These are phyloP conservation scores for Phalacrocorax pelagicus DNA, from an alignment of 2,113 vertebrate species.

Conservation along the genomic window DNA sequence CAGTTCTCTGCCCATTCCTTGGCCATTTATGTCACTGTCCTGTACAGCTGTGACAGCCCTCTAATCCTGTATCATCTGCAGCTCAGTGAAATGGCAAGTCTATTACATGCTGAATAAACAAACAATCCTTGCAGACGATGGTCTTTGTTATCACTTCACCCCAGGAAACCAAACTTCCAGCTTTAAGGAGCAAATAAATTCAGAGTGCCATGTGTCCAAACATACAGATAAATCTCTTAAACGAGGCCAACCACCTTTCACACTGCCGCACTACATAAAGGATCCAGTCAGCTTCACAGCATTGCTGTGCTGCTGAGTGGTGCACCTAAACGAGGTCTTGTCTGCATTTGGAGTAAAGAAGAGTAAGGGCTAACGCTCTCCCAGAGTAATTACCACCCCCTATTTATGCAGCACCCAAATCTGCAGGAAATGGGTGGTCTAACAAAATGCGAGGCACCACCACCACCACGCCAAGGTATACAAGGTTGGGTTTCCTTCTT, in stretches of 20 bases:
- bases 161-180: background rate
- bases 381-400: background rate
- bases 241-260: background rate
- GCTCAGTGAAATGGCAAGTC: background rate
- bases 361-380: background rate
- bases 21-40: background rate
- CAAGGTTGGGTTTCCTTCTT: background rate
- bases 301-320: background rate
- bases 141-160: background rate
- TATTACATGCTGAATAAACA: background rate
- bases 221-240: background rate
- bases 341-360: background rate
- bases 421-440: constrained; percentile 8
- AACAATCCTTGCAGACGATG: background rate
- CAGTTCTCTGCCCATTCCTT: background rate
- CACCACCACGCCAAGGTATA: background rate
- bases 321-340: background rate
- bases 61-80: background rate
- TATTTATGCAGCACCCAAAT: background rate
- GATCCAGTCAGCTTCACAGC: background rate
- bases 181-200: background rate
- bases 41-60: background rate
- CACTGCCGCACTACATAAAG: background rate
- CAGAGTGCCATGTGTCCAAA: background rate
- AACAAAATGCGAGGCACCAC: background rate